These are phyloP conservation scores for Drosophila lacicola DNA, from an alignment of 2,888 invertebrate species.

Conservation along the genomic window DNA sequence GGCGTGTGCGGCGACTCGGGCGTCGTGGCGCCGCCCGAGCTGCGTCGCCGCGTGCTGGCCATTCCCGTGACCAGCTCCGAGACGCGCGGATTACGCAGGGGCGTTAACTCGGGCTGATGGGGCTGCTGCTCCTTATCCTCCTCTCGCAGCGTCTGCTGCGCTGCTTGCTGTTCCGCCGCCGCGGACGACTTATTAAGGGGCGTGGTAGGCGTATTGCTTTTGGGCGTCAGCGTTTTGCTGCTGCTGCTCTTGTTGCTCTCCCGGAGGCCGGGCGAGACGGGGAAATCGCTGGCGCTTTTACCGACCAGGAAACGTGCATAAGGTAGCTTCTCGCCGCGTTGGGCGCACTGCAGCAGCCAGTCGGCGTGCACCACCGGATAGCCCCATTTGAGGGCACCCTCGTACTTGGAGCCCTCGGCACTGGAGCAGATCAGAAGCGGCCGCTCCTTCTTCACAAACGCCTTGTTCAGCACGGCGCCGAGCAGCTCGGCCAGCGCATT, in stretches of 20 bases:
- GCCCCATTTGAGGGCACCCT: conserved; percentile 93
- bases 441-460: conserved; percentile 89
- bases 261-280: conserved; percentile 66
- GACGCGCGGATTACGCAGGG: conserved; percentile 81
- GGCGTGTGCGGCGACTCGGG: conserved; percentile 83
- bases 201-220: neutral
- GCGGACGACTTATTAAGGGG: neutral
- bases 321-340: conserved; percentile 86
- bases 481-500: conserved; percentile 89
- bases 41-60: conserved; percentile 35
- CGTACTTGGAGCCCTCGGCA: conserved; percentile 92
- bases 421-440: conserved; percentile 93
- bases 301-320: conserved; percentile 88
- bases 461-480: conserved; percentile 90
- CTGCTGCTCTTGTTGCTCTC: conserved; percentile 27
- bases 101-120: conserved; percentile 66
- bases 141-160: conserved; percentile 15
- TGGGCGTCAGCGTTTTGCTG: conserved; percentile 20
- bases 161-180: conserved; percentile 2
- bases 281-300: conserved; percentile 83
- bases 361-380: conserved; percentile 91
- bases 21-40: conserved; percentile 34
- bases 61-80: conserved; percentile 77
- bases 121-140: conserved; percentile 47
- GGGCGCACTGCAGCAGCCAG: conserved; percentile 91